These are phyloP conservation scores for Drosophila lacicola DNA, from an alignment of 2,888 invertebrate species.

Conservation along the genomic window DNA sequence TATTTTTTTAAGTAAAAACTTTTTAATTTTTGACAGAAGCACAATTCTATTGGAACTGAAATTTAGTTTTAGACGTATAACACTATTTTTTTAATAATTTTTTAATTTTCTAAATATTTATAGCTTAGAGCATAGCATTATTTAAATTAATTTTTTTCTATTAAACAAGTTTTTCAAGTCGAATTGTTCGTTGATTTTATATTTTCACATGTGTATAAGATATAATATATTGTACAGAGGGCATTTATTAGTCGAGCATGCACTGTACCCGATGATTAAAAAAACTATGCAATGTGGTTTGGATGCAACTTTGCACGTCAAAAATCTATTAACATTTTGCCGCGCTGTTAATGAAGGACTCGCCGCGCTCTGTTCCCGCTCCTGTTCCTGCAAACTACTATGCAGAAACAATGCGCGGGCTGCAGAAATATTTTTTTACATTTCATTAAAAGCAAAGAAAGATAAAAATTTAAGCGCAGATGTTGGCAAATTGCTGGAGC, in stretches of 20 bases:
- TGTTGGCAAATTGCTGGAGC: constrained; percentile 64
- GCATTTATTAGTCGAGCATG: not conserved
- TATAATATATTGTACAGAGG: not conserved
- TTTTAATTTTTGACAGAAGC: too few relatives aligned
- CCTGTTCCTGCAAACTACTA: constrained; percentile 5
- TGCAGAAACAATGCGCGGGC: constrained; percentile 31
- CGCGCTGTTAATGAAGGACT: constrained; percentile 62
- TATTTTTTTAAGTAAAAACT: too few relatives aligned
- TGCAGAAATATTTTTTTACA: constrained; percentile 52
- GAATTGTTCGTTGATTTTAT: too few relatives aligned
- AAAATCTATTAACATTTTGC: constrained; percentile 75
- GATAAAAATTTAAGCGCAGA: constrained; percentile 55
- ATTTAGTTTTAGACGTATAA: too few relatives aligned
- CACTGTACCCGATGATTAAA: not conserved
- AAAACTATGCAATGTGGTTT: constrained; percentile 19
- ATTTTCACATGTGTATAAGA: too few relatives aligned
- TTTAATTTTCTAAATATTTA: too few relatives aligned
- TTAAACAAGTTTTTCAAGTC: too few relatives aligned
- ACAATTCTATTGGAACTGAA: too few relatives aligned
- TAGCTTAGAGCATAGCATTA: too few relatives aligned
- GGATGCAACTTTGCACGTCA: constrained; percentile 37
- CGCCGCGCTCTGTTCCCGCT: not conserved
- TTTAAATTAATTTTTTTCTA: too few relatives aligned
- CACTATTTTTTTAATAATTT: too few relatives aligned
- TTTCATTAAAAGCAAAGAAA: constrained; percentile 46